A percentile compares a stretch with the other conserved stretches of the same genome.
Evolutionary conservation across 2,797 vertebrate species (phyloP).

Genomic region (Pseudocheirus occidentalis): DNA sequence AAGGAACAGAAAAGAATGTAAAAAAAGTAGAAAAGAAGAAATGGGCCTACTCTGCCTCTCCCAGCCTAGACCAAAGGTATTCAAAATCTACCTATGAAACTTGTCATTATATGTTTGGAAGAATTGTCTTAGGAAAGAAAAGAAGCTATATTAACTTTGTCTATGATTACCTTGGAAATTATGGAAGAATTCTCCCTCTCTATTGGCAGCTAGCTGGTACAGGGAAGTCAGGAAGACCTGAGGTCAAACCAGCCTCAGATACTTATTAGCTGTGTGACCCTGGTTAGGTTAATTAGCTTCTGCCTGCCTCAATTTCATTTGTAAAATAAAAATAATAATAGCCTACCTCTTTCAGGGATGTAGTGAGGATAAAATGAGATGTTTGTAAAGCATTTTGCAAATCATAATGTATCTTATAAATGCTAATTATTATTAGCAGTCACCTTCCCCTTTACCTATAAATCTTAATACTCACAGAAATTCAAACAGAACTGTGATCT

Average conservation of each 20-base stretch:
- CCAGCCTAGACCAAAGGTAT: background rate
- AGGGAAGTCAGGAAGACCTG: background rate
- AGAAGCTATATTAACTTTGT: background rate
- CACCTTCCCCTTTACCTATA: background rate
- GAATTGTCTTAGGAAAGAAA: background rate
- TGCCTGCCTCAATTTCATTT: background rate
- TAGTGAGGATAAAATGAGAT: background rate
- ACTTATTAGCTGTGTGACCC: background rate
- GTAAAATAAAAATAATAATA: background rate
- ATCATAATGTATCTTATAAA: background rate
- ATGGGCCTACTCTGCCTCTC: background rate
- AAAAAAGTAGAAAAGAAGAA: background rate
- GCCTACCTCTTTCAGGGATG: background rate
- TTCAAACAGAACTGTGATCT: background rate
- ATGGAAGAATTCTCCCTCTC: background rate
- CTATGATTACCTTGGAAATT: background rate
- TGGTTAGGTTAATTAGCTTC: background rate
- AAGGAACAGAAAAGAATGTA: background rate
- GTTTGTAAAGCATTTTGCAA: background rate
- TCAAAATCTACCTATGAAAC: background rate
- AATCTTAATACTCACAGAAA: background rate
- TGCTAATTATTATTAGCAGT: background rate
- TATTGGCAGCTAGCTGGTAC: background rate
- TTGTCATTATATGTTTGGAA: background rate
- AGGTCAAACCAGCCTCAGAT: background rate